Evolutionary conservation across 2,888 invertebrate genomes (phyloP).

Genomic region (Andrena praecox): DNA sequence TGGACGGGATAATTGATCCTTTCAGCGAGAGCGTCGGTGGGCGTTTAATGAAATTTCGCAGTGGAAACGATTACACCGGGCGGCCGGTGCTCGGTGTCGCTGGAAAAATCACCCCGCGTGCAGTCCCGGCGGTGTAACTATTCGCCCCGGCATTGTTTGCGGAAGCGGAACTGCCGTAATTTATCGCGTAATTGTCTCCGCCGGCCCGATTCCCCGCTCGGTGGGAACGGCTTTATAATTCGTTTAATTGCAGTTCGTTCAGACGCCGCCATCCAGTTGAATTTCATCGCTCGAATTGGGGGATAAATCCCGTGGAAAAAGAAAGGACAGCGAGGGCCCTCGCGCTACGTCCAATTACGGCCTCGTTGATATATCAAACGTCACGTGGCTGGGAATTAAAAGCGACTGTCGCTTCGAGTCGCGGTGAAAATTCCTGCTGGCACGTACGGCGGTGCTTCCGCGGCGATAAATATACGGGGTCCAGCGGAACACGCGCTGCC

Average conservation of each 20-base stretch:
- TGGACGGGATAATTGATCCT: slow-evolving; percentile 46
- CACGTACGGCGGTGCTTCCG: slow-evolving; percentile 2
- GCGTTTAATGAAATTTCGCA: slow-evolving; percentile 51
- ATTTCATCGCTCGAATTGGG: slow-evolving; percentile 32
- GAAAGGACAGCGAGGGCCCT: neutral
- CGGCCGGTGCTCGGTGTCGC: neutral
- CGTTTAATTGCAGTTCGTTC: slow-evolving; percentile 49
- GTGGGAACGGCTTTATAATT: slow-evolving; percentile 51
- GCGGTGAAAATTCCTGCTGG: neutral
- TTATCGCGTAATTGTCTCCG: slow-evolving; percentile 65
- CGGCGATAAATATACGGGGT: neutral
- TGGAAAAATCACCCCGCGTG: slow-evolving; percentile 1
- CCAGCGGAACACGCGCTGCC: neutral
- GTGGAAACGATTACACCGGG: slow-evolving; percentile 25
- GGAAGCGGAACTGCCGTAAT: slow-evolving; percentile 59
- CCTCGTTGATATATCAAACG: slow-evolving; percentile 13
- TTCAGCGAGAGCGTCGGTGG: slow-evolving; percentile 40
- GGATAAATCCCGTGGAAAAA: neutral
- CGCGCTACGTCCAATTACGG: slow-evolving; percentile 14
- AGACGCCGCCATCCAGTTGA: neutral
- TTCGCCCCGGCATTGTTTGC: slow-evolving; percentile 26
- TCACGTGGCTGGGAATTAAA: slow-evolving; percentile 26
- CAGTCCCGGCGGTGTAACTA: neutral
- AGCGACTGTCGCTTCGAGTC: neutral
- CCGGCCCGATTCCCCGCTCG: slow-evolving; percentile 19